phyloP scores from a whole-genome alignment of 1,140 invertebrate genomes.

The Bathynomus jamesi region DNA sequence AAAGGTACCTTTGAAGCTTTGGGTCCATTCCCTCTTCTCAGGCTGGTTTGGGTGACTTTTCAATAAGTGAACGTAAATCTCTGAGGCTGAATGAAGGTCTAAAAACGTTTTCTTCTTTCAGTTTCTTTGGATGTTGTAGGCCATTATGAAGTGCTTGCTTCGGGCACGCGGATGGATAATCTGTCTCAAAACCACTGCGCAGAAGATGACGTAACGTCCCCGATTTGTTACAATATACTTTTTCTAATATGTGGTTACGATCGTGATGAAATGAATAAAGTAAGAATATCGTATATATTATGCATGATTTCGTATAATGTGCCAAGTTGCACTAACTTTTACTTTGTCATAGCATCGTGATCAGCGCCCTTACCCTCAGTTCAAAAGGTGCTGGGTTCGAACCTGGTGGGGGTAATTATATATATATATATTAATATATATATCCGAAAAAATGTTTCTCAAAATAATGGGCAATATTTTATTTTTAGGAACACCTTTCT shows the following conservation, averaged over 20 bases:
- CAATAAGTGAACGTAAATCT: background rate
- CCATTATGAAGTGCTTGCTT: slow-evolving; percentile 58
- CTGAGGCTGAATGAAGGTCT: slow-evolving; percentile 31
- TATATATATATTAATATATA: background rate
- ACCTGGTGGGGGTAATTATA: background rate
- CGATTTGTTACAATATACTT: slow-evolving; percentile 58
- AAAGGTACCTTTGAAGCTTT: background rate
- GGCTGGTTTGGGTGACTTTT: background rate
- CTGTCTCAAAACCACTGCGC: slow-evolving; percentile 56
- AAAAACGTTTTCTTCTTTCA: slow-evolving; percentile 50
- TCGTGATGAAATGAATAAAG: slow-evolving; percentile 30
- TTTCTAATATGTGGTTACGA: slow-evolving; percentile 55
- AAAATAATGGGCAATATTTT: background rate
- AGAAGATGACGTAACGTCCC: slow-evolving; percentile 46
- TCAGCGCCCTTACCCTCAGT: too few species aligned
- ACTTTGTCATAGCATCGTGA: background rate
- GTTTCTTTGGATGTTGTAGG: slow-evolving; percentile 50
- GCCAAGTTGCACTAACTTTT: too few species aligned
- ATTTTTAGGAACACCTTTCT: too few species aligned
- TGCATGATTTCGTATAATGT: too few species aligned
- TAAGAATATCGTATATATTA: too few species aligned
- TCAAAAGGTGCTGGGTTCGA: too few species aligned
- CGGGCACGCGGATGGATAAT: slow-evolving; percentile 52
- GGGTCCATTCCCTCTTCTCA: background rate
- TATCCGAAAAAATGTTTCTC: background rate